phyloP scores from a whole-genome alignment of 2,797 vertebrate species.

The Carcharodon carcharias region DNA sequence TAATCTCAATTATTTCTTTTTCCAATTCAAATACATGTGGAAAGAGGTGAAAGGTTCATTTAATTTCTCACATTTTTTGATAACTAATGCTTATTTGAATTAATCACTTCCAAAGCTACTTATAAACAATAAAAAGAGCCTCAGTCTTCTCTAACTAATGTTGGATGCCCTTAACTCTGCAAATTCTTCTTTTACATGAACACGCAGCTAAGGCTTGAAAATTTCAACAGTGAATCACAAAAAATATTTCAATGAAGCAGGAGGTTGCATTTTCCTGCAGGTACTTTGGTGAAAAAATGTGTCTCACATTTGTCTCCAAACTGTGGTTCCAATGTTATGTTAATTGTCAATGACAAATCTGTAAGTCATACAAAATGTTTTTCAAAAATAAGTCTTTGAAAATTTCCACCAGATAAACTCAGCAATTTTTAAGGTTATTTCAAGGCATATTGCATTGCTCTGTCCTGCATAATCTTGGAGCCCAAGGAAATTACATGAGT shows the following conservation, averaged over 20 bases:
- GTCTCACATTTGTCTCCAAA: not conserved
- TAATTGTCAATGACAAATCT: not conserved
- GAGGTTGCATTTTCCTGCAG: not conserved
- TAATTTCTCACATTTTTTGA: not conserved
- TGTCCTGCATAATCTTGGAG: not conserved
- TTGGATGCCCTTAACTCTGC: not conserved
- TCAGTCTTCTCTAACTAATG: not conserved
- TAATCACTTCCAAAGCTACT: not conserved
- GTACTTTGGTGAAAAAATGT: not conserved
- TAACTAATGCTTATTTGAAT: constrained; percentile 3
- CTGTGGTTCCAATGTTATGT: not conserved
- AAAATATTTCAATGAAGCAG: not conserved
- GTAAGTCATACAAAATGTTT: not conserved
- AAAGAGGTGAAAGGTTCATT: not conserved
- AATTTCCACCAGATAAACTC: not conserved
- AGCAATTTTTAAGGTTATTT: not conserved
- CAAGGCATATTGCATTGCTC: not conserved
- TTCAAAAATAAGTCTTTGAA: not conserved
- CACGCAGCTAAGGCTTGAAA: not conserved
- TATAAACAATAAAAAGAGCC: not conserved
- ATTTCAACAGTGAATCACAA: not conserved
- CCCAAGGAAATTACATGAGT: not conserved
- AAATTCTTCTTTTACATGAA: not conserved
- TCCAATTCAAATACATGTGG: not conserved
- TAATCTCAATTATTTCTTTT: not conserved